Evolutionary conservation across 2,888 invertebrate genomes (phyloP).

Genomic region (Octodonta nipae): DNA sequence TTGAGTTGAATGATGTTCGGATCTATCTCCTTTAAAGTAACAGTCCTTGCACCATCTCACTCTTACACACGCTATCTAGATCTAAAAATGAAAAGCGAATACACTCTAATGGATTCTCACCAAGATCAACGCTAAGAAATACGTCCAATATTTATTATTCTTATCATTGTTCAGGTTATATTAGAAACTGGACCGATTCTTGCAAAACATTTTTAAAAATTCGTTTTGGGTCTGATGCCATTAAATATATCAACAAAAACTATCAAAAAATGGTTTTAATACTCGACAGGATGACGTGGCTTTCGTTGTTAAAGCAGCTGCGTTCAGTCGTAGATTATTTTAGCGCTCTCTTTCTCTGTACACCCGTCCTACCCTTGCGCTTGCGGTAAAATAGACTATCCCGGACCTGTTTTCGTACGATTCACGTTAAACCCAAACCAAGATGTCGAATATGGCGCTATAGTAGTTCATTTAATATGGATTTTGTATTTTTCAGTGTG

Average conservation of each 20-base stretch:
- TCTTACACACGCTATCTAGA: conserved; percentile 21
- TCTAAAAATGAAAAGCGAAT: conserved; percentile 23
- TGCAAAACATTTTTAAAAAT: too few relatives aligned
- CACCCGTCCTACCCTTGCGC: conserved; percentile 27
- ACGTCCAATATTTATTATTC: conserved; percentile 15
- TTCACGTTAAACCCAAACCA: conserved; percentile 32
- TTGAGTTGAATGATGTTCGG: too few relatives aligned
- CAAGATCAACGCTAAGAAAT: conserved; percentile 14
- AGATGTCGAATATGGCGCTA: conserved; percentile 33
- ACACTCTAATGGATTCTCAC: conserved; percentile 18
- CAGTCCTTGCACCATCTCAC: conserved; percentile 22
- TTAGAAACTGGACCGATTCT: too few relatives aligned
- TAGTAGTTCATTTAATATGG: conserved; percentile 29
- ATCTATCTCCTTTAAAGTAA: conserved; percentile 32
- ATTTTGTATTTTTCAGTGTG: conserved; percentile 29
- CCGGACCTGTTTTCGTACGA: conserved; percentile 38
- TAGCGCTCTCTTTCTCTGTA: conserved; percentile 11
- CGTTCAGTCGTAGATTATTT: conserved; percentile 22
- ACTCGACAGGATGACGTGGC: conserved; percentile 18
- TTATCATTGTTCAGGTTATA: too few relatives aligned
- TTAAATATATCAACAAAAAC: too few relatives aligned
- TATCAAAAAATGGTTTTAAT: too few relatives aligned
- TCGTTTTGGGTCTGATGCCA: too few relatives aligned
- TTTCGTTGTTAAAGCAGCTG: conserved; percentile 14
- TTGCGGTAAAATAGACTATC: conserved; percentile 32